A percentile compares a stretch with the other conserved stretches of the same genome.
Evolutionary conservation across 64 coral and sea anemone species (phyloP).

Genomic region (Anthopleura sola): DNA sequence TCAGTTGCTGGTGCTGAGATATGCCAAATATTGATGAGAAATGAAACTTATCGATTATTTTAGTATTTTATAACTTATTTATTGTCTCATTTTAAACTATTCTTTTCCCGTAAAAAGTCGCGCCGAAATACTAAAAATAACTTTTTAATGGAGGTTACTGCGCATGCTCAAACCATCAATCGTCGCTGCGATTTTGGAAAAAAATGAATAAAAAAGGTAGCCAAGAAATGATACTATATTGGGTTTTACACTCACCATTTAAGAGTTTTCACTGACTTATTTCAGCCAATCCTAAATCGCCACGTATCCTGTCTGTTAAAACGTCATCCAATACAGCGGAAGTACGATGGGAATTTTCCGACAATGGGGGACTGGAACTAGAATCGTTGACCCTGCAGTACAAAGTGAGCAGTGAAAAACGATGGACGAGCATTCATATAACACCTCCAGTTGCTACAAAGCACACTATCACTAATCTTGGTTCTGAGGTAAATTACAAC

Average conservation of each 20-base stretch:
- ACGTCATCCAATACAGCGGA: conserved; percentile 25
- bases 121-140: too few species aligned
- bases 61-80: too few species aligned
- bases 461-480: conserved; percentile 66
- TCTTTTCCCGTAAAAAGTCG: too few species aligned
- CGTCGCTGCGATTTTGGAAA: too few species aligned
- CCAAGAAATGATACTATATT: neutral
- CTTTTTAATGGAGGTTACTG: too few species aligned
- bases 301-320: conserved; percentile 57
- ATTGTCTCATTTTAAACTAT: too few species aligned
- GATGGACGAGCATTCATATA: conserved; percentile 70
- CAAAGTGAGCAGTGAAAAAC: conserved; percentile 3
- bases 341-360: conserved; percentile 63
- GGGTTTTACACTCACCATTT: neutral
- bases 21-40: too few species aligned
- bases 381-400: conserved; percentile 75
- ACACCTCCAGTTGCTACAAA: conserved; percentile 61
- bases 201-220: too few species aligned
- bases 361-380: conserved; percentile 71
- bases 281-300: conserved; percentile 75
- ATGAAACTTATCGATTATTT: too few species aligned
- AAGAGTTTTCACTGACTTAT: neutral
- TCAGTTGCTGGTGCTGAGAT: too few species aligned
- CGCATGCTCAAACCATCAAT: too few species aligned
- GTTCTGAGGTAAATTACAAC: conserved; percentile 66